Conservation (phyloP, 2,888 invertebrate genomes). For the Calliphora vomitoria region DNA sequence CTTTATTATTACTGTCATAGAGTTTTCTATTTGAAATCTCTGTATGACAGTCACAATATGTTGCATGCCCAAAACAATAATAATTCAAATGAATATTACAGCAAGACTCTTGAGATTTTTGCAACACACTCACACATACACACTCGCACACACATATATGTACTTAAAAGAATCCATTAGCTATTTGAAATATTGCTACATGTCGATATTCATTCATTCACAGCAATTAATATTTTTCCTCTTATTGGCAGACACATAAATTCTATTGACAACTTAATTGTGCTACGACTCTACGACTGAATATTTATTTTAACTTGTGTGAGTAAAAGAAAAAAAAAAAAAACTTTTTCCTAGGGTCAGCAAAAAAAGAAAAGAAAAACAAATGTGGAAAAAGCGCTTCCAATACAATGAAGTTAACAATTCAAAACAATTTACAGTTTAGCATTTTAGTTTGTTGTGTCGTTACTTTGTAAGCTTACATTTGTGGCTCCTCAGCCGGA, state of each 20-base stretch:
- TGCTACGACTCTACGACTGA: slow-evolving; percentile 62
- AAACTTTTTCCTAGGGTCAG: slow-evolving; percentile 67
- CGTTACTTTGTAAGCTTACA: slow-evolving; percentile 57
- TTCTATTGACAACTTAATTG: slow-evolving; percentile 84
- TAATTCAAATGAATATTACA: slow-evolving; percentile 34
- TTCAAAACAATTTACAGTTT: slow-evolving; percentile 4
- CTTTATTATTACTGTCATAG: slow-evolving; percentile 50
- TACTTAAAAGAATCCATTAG: slow-evolving; percentile 54
- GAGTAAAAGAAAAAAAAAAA: background rate
- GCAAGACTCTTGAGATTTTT: slow-evolving; percentile 61
- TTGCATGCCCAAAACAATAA: slow-evolving; percentile 63
- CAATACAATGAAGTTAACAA: slow-evolving; percentile 48
- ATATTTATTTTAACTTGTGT: slow-evolving; percentile 13
- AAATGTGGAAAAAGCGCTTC: slow-evolving; percentile 2
- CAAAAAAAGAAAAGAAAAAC: slow-evolving; percentile 51
- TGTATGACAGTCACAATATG: slow-evolving; percentile 75
- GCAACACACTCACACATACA: slow-evolving; percentile 20
- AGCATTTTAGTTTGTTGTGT: slow-evolving; percentile 30
- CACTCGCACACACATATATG: too few relatives aligned
- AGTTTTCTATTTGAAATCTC: slow-evolving; percentile 43
- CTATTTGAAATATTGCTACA: slow-evolving; percentile 60
- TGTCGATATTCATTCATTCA: slow-evolving; percentile 61
- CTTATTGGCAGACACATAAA: slow-evolving; percentile 79
- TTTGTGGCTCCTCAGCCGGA: slow-evolving; percentile 79
- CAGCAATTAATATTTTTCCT: slow-evolving; percentile 72